Percentiles rank a stretch among this genome's conserved stretches.
These are phyloP conservation scores for Mantis religiosa DNA, from an alignment of 2,888 invertebrate species.

Conservation along the genomic window DNA sequence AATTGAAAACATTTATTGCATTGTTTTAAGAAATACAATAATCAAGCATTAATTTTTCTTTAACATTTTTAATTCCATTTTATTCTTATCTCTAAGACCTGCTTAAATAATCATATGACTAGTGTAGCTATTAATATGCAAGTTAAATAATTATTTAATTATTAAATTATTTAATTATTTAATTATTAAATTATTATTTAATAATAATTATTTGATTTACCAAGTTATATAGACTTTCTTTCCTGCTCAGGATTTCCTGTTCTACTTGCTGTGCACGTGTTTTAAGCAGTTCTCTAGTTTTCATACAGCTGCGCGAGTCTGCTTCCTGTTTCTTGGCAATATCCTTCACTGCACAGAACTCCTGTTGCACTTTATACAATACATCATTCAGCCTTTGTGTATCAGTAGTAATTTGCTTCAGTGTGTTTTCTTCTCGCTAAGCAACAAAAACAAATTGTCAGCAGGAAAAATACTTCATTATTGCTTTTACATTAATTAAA, in stretches of 20 bases:
- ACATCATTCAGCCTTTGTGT: constrained; percentile 51
- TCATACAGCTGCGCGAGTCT: constrained; percentile 49
- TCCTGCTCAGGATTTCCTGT: constrained; percentile 51
- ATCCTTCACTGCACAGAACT: constrained; percentile 46
- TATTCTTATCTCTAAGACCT: too few species aligned
- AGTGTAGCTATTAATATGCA: too few species aligned
- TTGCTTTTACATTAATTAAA: too few species aligned
- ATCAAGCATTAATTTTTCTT: not conserved
- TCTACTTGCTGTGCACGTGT: constrained; percentile 47
- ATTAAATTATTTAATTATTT: too few species aligned
- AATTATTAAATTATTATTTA: too few species aligned
- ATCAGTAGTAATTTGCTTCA: constrained; percentile 47
- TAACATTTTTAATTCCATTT: too few species aligned
- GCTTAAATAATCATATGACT: too few species aligned
- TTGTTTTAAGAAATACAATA: not conserved
- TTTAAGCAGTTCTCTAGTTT: constrained; percentile 48
- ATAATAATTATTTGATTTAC: too few species aligned
- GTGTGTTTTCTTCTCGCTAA: constrained; percentile 35
- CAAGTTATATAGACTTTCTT: constrained; percentile 58
- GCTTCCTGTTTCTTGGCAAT: constrained; percentile 49
- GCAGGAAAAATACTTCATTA: too few species aligned
- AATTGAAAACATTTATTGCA: not conserved
- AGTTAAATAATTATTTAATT: too few species aligned
- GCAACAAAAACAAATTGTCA: not conserved
- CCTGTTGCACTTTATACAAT: constrained; percentile 50